Evolutionary conservation across 2,113 vertebrate genomes (phyloP).

Genomic region (Rhadina sibilatrix): DNA sequence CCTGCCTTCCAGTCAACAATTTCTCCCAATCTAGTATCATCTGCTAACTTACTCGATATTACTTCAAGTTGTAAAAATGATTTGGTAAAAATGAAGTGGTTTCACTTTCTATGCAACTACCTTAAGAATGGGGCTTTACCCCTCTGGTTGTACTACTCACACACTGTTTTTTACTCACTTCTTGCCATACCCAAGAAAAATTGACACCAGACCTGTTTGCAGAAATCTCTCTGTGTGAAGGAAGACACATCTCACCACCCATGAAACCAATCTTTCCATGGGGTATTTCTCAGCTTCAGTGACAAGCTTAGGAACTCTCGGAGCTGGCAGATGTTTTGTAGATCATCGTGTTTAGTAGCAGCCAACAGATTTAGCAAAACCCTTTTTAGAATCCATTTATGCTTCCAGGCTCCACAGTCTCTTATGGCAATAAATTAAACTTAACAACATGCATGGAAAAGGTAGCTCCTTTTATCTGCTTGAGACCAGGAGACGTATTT

Average conservation of each 20-base stretch:
- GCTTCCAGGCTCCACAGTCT: background rate
- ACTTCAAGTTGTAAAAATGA: background rate
- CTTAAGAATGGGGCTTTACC: background rate
- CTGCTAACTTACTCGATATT: background rate
- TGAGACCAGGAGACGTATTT: background rate
- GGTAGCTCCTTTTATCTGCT: background rate
- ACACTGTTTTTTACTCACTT: background rate
- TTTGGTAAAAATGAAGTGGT: background rate
- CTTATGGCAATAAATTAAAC: background rate
- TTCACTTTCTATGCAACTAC: background rate
- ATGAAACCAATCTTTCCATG: background rate
- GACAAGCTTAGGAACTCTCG: background rate
- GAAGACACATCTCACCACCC: background rate
- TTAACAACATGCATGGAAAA: background rate
- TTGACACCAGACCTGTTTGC: fast-evolving
- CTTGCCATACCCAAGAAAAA: background rate
- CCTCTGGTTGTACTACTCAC: background rate
- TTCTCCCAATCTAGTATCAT: background rate
- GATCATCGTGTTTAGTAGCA: background rate
- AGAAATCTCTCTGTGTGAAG: background rate
- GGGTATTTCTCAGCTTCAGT: background rate
- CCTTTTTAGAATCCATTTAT: background rate
- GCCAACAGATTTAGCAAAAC: background rate
- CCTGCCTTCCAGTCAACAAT: background rate
- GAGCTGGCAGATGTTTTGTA: background rate